Evolutionary conservation across 2,888 invertebrate species (phyloP), one percentile per base, ranked within the genome.

Genomic region (Meliscaeva auricollis): DNA sequence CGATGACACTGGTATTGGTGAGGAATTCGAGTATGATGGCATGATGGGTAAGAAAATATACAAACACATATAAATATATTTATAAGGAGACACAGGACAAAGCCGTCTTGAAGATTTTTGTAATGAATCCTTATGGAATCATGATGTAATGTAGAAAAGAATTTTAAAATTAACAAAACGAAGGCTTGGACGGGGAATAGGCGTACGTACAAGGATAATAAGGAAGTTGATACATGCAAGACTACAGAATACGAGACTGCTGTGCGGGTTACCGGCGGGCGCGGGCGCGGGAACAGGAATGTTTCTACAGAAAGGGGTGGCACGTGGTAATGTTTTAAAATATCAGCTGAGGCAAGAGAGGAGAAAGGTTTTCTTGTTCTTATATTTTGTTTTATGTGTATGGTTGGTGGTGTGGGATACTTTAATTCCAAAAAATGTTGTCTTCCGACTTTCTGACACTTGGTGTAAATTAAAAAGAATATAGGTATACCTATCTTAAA

Each of bases 51-150:
- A 17, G 35, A 1, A 56, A 17, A 75, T 80, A 75, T 70, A 26
- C n/a, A 22, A 20, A 60, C 9, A 50, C 2, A 32, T 17, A 5
- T 30, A 69, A n/a, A 69, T 3, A 41, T 26, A 30, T 11, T 11
- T 38, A 52, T 8, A 56, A 58, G 9, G 76, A 66, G 76, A 81
- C 69, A 85, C 35, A 58, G 60, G 56, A 68, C 68, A 79, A 78
- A 73, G 79, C 58, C 74, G 70, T 48, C 32, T 46, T 75, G 64
- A 69, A 75, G 69, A 84, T 62, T 81, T 77, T 48, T 85, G 85
- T 81, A 85, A 85, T 85, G 85, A 85, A 81, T 81, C 85, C 85
- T 85, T 77, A 85, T 72, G 85, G 85, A 80, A 85, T 85, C 85
- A 81, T 85, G 85, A 85, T 85, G 85, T 77, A 77, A 85, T 85